phyloP scores from a whole-genome alignment of 2,888 invertebrate species.

The Actias luna region DNA sequence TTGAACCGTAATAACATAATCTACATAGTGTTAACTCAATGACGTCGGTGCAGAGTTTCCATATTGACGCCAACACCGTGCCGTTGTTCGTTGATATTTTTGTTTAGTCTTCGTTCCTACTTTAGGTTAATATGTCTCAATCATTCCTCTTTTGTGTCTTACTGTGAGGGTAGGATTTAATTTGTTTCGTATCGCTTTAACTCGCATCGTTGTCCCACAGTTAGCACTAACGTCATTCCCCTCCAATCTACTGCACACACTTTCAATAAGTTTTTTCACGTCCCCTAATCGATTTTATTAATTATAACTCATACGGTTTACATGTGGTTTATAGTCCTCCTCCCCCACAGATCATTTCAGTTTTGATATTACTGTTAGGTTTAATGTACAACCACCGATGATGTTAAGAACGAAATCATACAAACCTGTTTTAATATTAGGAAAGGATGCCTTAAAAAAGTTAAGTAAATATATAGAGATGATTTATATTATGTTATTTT shows the following conservation, averaged over 20 bases:
- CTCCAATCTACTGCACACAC: slow-evolving; percentile 4
- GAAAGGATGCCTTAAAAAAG: slow-evolving; percentile 78
- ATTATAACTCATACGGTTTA: slow-evolving; percentile 35
- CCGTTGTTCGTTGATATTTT: slow-evolving; percentile 33
- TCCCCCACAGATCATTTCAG: slow-evolving; percentile 1
- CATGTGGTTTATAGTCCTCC: slow-evolving; percentile 23
- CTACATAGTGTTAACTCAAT: slow-evolving; percentile 55
- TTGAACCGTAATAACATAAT: slow-evolving; percentile 50
- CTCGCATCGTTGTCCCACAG: slow-evolving; percentile 43
- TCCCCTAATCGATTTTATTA: slow-evolving; percentile 23
- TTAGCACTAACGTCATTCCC: slow-evolving; percentile 9
- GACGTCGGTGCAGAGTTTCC: slow-evolving; percentile 66
- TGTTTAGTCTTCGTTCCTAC: slow-evolving; percentile 62
- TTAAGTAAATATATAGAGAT: slow-evolving; percentile 78
- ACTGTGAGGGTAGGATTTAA: slow-evolving; percentile 22
- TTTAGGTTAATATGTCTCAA: slow-evolving; percentile 71
- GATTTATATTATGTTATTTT: slow-evolving; percentile 79
- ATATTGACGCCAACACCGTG: slow-evolving; percentile 50
- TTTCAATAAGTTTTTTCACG: neutral
- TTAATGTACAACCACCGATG: slow-evolving; percentile 75
- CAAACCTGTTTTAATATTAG: slow-evolving; percentile 76
- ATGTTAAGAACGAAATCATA: slow-evolving; percentile 59
- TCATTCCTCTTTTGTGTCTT: slow-evolving; percentile 60
- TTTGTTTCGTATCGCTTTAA: slow-evolving; percentile 39
- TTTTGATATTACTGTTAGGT: slow-evolving; percentile 51